Conservation (phyloP, 2,888 invertebrate genomes). For the Tillus elongatus region DNA sequence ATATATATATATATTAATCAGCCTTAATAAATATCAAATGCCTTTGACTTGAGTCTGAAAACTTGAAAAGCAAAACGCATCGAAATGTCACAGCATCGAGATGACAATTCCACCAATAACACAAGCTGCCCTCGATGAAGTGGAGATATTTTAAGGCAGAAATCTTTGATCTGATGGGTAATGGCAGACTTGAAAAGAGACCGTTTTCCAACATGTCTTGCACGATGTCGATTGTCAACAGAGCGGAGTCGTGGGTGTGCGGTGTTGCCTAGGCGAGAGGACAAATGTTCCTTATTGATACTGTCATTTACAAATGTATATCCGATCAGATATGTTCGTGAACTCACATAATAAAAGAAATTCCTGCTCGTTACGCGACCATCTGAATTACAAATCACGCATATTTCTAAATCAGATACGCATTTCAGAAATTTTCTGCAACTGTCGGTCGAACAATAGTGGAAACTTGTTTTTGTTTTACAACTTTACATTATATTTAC, state of each 20-base stretch:
- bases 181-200: too few relatives aligned
- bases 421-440: conserved; percentile 19
- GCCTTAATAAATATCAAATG: too few relatives aligned
- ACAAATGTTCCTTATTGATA: conserved; percentile 37
- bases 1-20: too few relatives aligned
- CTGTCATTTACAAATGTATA: conserved; percentile 36
- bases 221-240: conserved; percentile 25
- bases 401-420: conserved; percentile 24
- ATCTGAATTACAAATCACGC: conserved; percentile 28
- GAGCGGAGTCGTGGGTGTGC: conserved; percentile 23
- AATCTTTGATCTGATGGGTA: too few relatives aligned
- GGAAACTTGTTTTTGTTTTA: conserved; percentile 14
- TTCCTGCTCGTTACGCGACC: conserved; percentile 23
- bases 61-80: too few relatives aligned
- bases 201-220: conserved; percentile 22
- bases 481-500: too few relatives aligned
- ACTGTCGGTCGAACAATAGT: conserved; percentile 18
- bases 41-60: too few relatives aligned
- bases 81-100: too few relatives aligned
- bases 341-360: conserved; percentile 25
- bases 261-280: conserved; percentile 24
- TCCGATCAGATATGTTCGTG: conserved; percentile 28
- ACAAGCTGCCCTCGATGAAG: too few relatives aligned
- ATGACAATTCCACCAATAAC: too few relatives aligned
- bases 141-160: too few relatives aligned